Percentiles rank a stretch among this genome's conserved stretches.
These are phyloP conservation scores for Trachelus iudaicus DNA, from an alignment of 2,888 invertebrate species.

Conservation along the genomic window DNA sequence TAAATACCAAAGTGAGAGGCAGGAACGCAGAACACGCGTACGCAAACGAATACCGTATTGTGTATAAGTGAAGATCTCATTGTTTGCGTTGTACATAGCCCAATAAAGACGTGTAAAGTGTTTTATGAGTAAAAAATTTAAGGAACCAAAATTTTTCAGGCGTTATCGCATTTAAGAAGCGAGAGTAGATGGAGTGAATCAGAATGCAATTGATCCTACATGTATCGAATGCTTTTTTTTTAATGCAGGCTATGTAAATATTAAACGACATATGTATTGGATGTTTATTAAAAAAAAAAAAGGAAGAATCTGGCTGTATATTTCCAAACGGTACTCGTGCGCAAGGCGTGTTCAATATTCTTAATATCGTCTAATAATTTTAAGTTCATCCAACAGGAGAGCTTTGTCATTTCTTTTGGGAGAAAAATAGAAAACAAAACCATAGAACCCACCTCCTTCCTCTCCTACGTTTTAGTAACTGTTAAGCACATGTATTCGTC, in stretches of 20 bases:
- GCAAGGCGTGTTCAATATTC: slow-evolving; percentile 4
- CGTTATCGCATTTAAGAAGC: neutral
- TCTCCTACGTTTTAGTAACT: slow-evolving; percentile 6
- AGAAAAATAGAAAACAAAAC: neutral
- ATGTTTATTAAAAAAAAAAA: neutral
- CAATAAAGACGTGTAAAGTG: neutral
- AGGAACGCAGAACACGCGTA: slow-evolving; percentile 1
- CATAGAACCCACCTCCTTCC: neutral
- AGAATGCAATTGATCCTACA: neutral
- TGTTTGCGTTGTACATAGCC: slow-evolving; percentile 4
- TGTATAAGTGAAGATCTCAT: neutral
- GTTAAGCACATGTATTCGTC: slow-evolving; percentile 7
- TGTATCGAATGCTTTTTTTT: neutral
- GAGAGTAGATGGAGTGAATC: neutral
- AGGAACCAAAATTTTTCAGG: neutral
- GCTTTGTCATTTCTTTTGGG: neutral
- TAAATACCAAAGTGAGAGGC: slow-evolving; percentile 19
- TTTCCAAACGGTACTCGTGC: slow-evolving; percentile 5
- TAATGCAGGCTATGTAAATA: slow-evolving; percentile 2
- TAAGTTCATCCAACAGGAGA: neutral
- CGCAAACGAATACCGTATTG: slow-evolving; percentile 10
- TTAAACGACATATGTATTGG: neutral
- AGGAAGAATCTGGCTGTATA: neutral
- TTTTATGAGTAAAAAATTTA: neutral
- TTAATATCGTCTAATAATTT: slow-evolving; percentile 2